Percentiles rank a stretch among this genome's conserved stretches.
Evolutionary conservation across 2,797 vertebrate genomes (phyloP).

Genomic region (Myripristis jacobus): DNA sequence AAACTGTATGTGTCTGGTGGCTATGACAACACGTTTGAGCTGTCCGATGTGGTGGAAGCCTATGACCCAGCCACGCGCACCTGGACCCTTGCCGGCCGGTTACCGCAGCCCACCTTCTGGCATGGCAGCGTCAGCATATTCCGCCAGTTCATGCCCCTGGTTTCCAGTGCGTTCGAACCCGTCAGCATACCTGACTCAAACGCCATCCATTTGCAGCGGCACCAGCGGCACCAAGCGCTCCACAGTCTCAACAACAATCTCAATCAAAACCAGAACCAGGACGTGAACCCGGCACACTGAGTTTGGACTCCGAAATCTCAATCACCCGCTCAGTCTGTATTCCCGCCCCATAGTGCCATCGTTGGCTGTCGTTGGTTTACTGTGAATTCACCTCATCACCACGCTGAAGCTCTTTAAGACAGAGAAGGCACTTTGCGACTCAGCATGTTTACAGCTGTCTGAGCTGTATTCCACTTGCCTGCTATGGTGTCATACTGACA

Average conservation of each 20-base stretch:
- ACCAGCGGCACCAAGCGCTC: conserved; percentile 81
- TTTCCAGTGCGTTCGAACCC: conserved; percentile 82
- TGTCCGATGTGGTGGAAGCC: conserved; percentile 93
- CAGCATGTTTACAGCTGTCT: conserved; percentile 27
- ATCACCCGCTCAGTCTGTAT: not conserved
- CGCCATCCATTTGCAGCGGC: conserved; percentile 82
- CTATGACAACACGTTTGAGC: conserved; percentile 96
- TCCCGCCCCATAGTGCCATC: conserved; percentile 3
- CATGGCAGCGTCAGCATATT: conserved; percentile 99
- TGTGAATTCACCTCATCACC: conserved; percentile 62
- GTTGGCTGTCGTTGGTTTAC: conserved; percentile 39
- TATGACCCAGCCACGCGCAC: conserved; percentile 86
- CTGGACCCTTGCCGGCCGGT: conserved; percentile 88
- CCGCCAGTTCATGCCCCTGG: conserved; percentile 97
- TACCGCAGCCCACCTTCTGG: conserved; percentile 98
- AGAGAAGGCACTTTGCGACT: conserved; percentile 29
- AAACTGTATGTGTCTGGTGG: conserved; percentile 95
- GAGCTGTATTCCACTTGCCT: conserved; percentile 36
- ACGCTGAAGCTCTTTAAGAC: conserved; percentile 26
- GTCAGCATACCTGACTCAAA: conserved; percentile 81
- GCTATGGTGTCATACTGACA: conserved; percentile 17
- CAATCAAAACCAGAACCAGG: conserved; percentile 81
- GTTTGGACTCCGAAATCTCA: not conserved
- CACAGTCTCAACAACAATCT: conserved; percentile 83
- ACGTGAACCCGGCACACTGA: conserved; percentile 82